Percentiles rank a stretch among this genome's conserved stretches.
Evolutionary conservation across 2,888 invertebrate species (phyloP).

Genomic region (Prosopocoilus inquinatus): DNA sequence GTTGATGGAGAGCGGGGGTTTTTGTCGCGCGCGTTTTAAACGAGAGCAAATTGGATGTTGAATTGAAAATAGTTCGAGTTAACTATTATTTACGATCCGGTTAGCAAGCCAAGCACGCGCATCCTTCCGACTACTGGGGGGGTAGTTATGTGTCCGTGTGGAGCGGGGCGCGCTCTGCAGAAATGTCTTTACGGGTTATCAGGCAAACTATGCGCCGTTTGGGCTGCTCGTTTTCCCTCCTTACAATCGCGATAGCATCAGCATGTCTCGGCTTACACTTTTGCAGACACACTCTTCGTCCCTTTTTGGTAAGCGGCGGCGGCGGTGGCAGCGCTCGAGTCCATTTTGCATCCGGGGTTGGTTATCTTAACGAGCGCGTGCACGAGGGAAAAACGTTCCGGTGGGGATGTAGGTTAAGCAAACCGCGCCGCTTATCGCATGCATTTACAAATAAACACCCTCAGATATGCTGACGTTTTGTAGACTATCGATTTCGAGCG

Average conservation of each 20-base stretch:
- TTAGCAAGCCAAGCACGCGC: slow-evolving; percentile 21
- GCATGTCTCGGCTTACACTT: slow-evolving; percentile 20
- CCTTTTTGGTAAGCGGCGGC: too few relatives aligned
- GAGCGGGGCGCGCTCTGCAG: slow-evolving; percentile 27
- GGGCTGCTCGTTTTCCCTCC: slow-evolving; percentile 31
- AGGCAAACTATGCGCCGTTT: slow-evolving; percentile 31
- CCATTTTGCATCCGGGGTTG: slow-evolving; percentile 30
- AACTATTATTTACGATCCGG: slow-evolving; percentile 24
- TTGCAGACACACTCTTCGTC: slow-evolving; percentile 21
- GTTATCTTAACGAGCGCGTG: slow-evolving; percentile 34
- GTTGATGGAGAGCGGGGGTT: slow-evolving; percentile 39
- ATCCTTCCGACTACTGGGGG: slow-evolving; percentile 4
- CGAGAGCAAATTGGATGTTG: slow-evolving; percentile 36
- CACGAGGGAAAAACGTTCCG: slow-evolving; percentile 32
- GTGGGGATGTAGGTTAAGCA: slow-evolving; percentile 30
- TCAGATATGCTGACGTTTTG: slow-evolving; percentile 23
- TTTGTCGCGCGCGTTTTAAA: slow-evolving; percentile 32
- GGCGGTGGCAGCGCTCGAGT: slow-evolving; percentile 18
- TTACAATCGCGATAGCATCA: slow-evolving; percentile 30
- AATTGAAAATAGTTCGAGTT: slow-evolving; percentile 29
- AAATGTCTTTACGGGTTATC: slow-evolving; percentile 37
- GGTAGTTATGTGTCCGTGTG: slow-evolving; percentile 10
- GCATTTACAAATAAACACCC: slow-evolving; percentile 37
- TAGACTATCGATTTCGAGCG: slow-evolving; percentile 22
- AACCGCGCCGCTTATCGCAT: slow-evolving; percentile 31